Conservation (phyloP, 2,888 invertebrate species). For the Euproctis similis region DNA sequence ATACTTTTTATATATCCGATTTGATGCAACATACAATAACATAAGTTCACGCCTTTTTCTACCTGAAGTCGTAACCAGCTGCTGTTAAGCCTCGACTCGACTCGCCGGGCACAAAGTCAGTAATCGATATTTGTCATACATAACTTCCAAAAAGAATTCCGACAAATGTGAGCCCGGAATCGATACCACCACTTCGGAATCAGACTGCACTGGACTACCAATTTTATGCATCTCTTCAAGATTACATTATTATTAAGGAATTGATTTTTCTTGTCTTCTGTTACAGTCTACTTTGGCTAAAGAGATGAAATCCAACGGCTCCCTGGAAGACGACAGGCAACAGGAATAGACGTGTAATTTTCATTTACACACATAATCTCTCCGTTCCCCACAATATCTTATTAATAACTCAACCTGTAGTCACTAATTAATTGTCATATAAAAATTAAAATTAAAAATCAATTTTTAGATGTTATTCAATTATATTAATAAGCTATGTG, state of each 20-base stretch:
- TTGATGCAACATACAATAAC: no score
- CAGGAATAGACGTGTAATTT: slow-evolving; percentile 49
- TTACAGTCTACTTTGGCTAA: slow-evolving; percentile 62
- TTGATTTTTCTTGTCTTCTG: slow-evolving; percentile 18
- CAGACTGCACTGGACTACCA: no score
- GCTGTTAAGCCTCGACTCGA: no score
- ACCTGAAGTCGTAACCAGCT: no score
- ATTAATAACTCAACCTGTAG: slow-evolving; percentile 23
- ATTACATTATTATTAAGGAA: not conserved
- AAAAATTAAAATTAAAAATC: slow-evolving; percentile 45
- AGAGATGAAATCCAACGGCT: slow-evolving; percentile 60
- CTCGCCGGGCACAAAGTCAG: no score
- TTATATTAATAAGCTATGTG: slow-evolving; percentile 56
- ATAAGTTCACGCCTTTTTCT: no score
- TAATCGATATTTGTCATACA: no score
- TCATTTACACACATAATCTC: slow-evolving; percentile 35
- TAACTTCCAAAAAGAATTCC: no score
- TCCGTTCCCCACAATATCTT: slow-evolving; percentile 45
- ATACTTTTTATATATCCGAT: no score
- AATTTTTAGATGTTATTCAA: slow-evolving; percentile 56
- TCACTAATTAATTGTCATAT: slow-evolving; percentile 30
- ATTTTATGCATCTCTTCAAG: not conserved
- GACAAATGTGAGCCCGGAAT: no score
- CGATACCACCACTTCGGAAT: no score
- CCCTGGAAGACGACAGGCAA: slow-evolving; percentile 62